Base-by-base conservation (phyloP, 2,113 vertebrate genomes). In the Carollia perspicillata region DNA sequence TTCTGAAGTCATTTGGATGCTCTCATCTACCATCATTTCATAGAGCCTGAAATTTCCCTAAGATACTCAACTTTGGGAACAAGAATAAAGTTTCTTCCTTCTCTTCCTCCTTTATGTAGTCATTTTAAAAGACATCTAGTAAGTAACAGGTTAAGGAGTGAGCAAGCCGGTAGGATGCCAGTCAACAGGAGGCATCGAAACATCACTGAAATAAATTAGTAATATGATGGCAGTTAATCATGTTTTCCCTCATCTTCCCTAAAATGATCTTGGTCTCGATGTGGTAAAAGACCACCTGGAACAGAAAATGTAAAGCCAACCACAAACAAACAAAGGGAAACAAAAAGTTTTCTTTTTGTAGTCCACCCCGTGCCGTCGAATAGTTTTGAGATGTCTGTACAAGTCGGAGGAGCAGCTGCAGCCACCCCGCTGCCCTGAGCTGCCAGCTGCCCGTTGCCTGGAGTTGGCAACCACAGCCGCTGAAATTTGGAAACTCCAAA, bases 351-450 rank as follows among this genome's bases (percentile, higher is more conserved):
- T 78, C 51, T 78, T 66, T 87, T 7, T 88, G n/a, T 9, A 71
- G 44, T 28, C 77, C 44, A 1, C 60, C 47, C 35, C 37, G 80
- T 53, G 49, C 88, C 0, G 0, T 20, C 68, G 28, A 71, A n/a
- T 87, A 74, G 87, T 90, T 92, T 20, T 13, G 37, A 91, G 78
- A 83, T 35, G 72, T 58, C 33, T 14, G 8, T 3, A 8, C 75
- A 81, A 94, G 84, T 71, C 40, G 40, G 60, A 79, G 11, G 72
- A 94, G 81, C 94, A 97, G 94, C 97, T 96, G 96, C 23, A 6
- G 2, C 33, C 68, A 33, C 72, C 22, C 20, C 28, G 28, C 55
- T 5, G 17, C 77, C 18, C 26, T 20, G 26, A 66, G 23, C 66
- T 53, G 94, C 84, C 96, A 85, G 88, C 80, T 88, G 88, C 35